These are phyloP conservation scores for Hydrocynus forskahlii DNA, from an alignment of 2,797 vertebrate species.

Conservation along the genomic window DNA sequence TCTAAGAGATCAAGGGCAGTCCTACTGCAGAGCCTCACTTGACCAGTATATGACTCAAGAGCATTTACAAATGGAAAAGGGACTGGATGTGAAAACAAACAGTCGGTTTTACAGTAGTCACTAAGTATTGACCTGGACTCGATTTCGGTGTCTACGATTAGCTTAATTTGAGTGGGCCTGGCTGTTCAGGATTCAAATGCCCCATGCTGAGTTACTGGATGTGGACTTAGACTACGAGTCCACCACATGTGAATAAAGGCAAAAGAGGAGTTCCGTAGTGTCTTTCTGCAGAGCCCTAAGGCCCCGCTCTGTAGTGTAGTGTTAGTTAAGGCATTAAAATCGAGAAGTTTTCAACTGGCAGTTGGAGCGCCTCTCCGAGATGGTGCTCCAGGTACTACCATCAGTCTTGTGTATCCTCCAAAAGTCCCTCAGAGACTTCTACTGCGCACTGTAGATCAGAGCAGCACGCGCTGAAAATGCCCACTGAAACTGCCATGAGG, in stretches of 20 bases:
- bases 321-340: slow-evolving; percentile 80
- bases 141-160: not conserved
- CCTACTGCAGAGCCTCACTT: slow-evolving; percentile 30
- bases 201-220: not conserved
- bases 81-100: not conserved
- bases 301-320: slow-evolving; percentile 48
- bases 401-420: slow-evolving; percentile 39
- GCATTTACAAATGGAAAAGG: slow-evolving; percentile 20
- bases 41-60: slow-evolving; percentile 19
- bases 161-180: not conserved
- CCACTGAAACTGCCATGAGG: slow-evolving; percentile 20
- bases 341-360: slow-evolving; percentile 43
- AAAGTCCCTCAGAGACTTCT: not conserved
- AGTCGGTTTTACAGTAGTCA: not conserved
- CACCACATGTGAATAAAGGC: slow-evolving; percentile 26
- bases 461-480: slow-evolving; percentile 22
- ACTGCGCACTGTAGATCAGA: slow-evolving; percentile 3
- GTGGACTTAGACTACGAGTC: not conserved
- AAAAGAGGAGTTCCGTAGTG: slow-evolving; percentile 39
- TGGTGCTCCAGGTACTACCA: slow-evolving; percentile 22
- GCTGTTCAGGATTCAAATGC: slow-evolving; percentile 16
- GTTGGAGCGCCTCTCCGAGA: slow-evolving; percentile 19
- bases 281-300: slow-evolving; percentile 31
- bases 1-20: slow-evolving; percentile 51
- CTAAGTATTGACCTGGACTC: slow-evolving; percentile 5